phyloP scores from a whole-genome alignment of 2,888 invertebrate genomes.

The Neoascia interrupta region DNA sequence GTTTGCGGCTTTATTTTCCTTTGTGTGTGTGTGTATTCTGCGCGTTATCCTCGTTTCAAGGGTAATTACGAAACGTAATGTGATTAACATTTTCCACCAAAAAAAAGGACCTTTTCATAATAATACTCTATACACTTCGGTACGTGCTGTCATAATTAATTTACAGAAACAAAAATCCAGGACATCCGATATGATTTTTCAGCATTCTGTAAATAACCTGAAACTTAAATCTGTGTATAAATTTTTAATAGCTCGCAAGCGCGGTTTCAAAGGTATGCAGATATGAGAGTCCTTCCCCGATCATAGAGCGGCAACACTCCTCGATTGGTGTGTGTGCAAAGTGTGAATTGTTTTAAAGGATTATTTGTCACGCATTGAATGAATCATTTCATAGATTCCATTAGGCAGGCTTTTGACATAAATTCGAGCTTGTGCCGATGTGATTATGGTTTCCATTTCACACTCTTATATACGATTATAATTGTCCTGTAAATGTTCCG shows the following conservation, averaged over 20 bases:
- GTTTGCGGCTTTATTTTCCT: background rate
- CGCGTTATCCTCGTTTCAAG: constrained; percentile 45
- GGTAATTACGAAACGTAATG: constrained; percentile 64
- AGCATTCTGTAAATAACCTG: constrained; percentile 7
- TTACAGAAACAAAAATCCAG: constrained; percentile 1
- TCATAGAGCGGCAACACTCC: too few species aligned
- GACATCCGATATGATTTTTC: constrained; percentile 44
- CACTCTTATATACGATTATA: constrained; percentile 7
- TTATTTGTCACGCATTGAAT: constrained; percentile 56
- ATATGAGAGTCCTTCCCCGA: background rate
- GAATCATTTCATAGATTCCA: constrained; percentile 59
- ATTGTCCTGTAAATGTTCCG: constrained; percentile 22
- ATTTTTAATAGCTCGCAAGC: constrained; percentile 52
- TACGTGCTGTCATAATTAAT: constrained; percentile 37
- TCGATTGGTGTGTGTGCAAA: constrained; percentile 53
- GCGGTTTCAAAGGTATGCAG: constrained; percentile 22
- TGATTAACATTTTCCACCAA: constrained; percentile 48
- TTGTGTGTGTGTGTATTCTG: too few species aligned
- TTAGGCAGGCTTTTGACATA: constrained; percentile 47
- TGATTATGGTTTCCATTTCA: background rate
- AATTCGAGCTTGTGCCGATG: background rate
- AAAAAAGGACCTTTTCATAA: constrained; percentile 41
- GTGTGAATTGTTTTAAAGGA: constrained; percentile 58
- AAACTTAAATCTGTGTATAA: constrained; percentile 23
- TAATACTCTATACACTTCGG: constrained; percentile 9